Evolutionary conservation across 1,140 invertebrate genomes (phyloP), one percentile per base, ranked within the genome.

Genomic region (Eubasilissa regina): DNA sequence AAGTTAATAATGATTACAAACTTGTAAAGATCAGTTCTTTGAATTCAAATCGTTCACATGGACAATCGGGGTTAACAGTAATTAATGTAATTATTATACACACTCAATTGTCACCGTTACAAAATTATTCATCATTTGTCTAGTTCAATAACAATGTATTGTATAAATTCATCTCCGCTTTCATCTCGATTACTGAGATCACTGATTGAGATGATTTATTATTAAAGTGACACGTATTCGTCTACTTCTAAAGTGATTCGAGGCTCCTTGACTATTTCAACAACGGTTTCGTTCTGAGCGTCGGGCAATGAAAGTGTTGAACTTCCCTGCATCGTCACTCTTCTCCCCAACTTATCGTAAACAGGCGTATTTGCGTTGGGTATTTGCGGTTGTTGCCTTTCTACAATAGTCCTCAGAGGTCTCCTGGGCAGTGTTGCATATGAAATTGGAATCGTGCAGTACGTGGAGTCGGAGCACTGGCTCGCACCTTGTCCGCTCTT

Each of bases 271-370:
- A 75, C 44, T 9, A 75, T 66, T 45, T 58, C 62, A 1, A 56
- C 66, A 13, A 58, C 35, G 0, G 68, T 72, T 68, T 82, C 81
- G 62, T 80, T 83, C 74, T 83, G 81, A 0, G 90, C 91, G 83
- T 94, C 94, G 44, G 93, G 94, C 78, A 97, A 86, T 13, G 95
- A 96, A 80, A 96, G 92, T 0, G 93, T 95, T 11, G 95, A 97
- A 84, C 92, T 93, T 44, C 95, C 96, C 81, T 94, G 95, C 1
- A 95, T 95, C 7, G 96, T 97, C 11, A 96, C 94, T 83, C 96
- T 90, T 35, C 95, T 94, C 0, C 96, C 96, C 93, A 97, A 95
- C 85, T 96, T 96, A 86, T 97, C 96, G 86, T 97, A 97, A 45
- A 93, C 91, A 15, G 93, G 91, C 0, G 17, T 17, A 43, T 74